Evolutionary conservation across 2,888 invertebrate species (phyloP).

Genomic region (Nipponacmea schrenckii): DNA sequence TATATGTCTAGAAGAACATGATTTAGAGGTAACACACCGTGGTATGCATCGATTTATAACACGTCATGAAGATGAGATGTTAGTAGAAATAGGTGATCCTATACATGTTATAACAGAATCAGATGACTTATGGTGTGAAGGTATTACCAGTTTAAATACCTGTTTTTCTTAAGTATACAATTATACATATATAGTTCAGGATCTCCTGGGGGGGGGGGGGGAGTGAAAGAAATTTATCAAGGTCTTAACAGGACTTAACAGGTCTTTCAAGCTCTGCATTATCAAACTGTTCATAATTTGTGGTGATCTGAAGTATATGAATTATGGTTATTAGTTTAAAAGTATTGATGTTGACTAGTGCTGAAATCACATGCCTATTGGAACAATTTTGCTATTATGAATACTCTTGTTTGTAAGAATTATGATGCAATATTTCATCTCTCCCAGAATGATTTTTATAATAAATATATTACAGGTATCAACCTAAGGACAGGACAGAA

Average conservation of each 20-base stretch:
- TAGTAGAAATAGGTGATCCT: conserved; percentile 96
- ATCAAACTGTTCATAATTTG: too few species aligned
- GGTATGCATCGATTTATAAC: conserved; percentile 96
- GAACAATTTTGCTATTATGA: too few species aligned
- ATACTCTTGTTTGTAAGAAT: too few species aligned
- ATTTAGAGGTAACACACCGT: conserved; percentile 93
- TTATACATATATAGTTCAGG: neutral
- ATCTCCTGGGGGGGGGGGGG: neutral
- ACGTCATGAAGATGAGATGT: conserved; percentile 93
- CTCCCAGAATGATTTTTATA: too few species aligned
- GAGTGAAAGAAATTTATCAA: neutral
- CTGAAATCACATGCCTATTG: too few species aligned
- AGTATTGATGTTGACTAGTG: too few species aligned
- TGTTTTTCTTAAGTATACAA: neutral
- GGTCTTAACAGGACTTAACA: too few species aligned
- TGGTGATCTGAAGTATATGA: too few species aligned
- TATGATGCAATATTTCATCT: too few species aligned
- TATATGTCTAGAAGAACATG: conserved; percentile 67
- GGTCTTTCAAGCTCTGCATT: too few species aligned
- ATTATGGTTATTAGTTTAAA: too few species aligned
- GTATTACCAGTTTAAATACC: conserved; percentile 69
- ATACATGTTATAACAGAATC: conserved; percentile 88
- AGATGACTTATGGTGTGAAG: conserved; percentile 98
- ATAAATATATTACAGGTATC: conserved; percentile 80
- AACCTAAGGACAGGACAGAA: conserved; percentile 92